Evolutionary conservation across 1,140 invertebrate genomes (phyloP).

Genomic region (Drosophila pallidifrons): DNA sequence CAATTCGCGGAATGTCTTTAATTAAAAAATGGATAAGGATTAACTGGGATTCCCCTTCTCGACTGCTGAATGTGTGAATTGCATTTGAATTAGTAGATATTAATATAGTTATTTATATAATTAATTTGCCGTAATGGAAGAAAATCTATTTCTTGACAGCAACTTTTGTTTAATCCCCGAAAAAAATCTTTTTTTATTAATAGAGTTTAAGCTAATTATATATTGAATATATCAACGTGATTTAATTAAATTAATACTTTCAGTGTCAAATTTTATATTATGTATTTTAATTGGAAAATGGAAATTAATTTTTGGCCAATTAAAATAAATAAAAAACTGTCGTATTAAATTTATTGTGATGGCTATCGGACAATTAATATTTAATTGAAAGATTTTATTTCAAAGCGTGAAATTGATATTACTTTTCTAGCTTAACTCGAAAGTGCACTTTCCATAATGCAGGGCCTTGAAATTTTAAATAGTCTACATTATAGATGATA

Average conservation of each 20-base stretch:
- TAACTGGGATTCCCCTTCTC: slow-evolving; percentile 38
- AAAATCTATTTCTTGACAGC: not conserved
- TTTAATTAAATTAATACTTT: not conserved
- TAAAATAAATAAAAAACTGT: too few relatives aligned
- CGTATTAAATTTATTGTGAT: too few relatives aligned
- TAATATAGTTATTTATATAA: slow-evolving; percentile 5
- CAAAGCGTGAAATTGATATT: too few relatives aligned
- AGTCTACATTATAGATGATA: not conserved
- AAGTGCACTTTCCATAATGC: too few relatives aligned
- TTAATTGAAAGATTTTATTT: not conserved
- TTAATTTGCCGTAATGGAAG: not conserved
- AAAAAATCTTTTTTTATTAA: not conserved
- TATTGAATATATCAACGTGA: not conserved
- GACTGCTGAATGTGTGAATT: slow-evolving; percentile 1
- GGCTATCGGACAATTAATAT: not conserved
- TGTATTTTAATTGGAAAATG: not conserved
- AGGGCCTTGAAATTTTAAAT: too few relatives aligned
- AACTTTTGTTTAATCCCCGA: not conserved
- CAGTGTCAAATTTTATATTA: not conserved
- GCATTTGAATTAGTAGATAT: slow-evolving; percentile 9
- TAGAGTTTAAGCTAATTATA: not conserved
- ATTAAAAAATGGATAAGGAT: slow-evolving; percentile 80
- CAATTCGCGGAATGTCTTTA: slow-evolving; percentile 89
- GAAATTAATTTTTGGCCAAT: not conserved
- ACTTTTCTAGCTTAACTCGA: too few relatives aligned